phyloP scores from a whole-genome alignment of 2,113 vertebrate species.

The Xyliphius kryptos region DNA sequence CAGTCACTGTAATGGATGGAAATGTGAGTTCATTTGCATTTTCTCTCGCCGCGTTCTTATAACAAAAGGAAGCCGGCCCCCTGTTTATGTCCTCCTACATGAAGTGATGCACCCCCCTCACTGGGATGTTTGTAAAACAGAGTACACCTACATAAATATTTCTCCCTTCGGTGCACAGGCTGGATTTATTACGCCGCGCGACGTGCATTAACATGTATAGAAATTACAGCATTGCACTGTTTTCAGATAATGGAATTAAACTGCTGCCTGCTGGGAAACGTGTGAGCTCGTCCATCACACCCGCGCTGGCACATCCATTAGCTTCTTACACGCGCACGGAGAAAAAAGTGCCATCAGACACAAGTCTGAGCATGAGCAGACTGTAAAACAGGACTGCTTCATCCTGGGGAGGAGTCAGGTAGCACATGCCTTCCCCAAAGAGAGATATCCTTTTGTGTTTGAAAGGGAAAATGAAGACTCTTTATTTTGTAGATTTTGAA shows the following conservation, averaged over 20 bases:
- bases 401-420: no score
- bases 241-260: constrained; percentile 25
- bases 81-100: no score
- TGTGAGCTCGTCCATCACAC: constrained; percentile 3
- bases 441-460: no score
- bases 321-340: background rate
- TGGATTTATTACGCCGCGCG: background rate
- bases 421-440: no score
- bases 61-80: no score
- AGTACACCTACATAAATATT: background rate
- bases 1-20: no score
- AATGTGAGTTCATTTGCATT: no score
- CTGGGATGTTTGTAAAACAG: no score
- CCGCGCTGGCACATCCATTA: constrained; percentile 6
- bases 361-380: background rate
- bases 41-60: no score
- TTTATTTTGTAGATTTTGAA: no score
- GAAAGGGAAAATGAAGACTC: no score
- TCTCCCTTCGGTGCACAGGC: background rate
- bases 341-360: background rate
- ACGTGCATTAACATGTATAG: constrained; percentile 15
- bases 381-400: background rate
- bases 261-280: constrained; percentile 5
- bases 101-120: no score
- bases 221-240: constrained; percentile 5